These are phyloP conservation scores for Euura saliciscinereae DNA, from an alignment of 1,140 invertebrate genomes.

Conservation along the genomic window DNA sequence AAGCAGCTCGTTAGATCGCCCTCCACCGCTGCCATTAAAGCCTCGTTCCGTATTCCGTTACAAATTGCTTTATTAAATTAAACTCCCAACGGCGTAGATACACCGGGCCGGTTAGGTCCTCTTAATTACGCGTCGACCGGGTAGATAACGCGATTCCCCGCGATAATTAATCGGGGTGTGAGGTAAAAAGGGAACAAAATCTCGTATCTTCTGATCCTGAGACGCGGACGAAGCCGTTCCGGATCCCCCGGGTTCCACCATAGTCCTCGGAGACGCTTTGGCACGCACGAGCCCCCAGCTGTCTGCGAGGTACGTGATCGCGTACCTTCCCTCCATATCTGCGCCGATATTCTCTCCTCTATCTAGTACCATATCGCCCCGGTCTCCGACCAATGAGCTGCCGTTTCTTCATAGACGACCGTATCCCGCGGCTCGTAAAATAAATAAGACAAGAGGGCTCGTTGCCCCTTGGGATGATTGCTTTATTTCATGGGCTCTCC, in stretches of 20 bases:
- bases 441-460: slow-evolving; percentile 4
- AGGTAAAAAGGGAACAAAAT: background rate
- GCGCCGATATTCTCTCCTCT: background rate
- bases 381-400: background rate
- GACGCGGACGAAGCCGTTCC: background rate
- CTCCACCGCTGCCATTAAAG: slow-evolving; percentile 58
- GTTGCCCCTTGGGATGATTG: slow-evolving; percentile 6
- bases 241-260: too few relatives aligned
- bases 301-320: background rate
- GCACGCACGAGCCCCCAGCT: background rate
- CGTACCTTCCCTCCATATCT: too few relatives aligned
- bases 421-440: background rate
- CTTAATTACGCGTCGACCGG: background rate
- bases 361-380: background rate
- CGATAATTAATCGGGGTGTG: background rate
- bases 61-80: slow-evolving; percentile 58
- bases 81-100: slow-evolving; percentile 42
- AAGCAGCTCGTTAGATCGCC: slow-evolving; percentile 59
- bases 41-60: slow-evolving; percentile 60
- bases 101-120: background rate
- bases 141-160: background rate
- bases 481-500: slow-evolving; percentile 4
- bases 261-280: background rate
- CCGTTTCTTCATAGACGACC: background rate
- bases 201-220: background rate